These are phyloP conservation scores for Bembecia ichneumoniformis DNA, from an alignment of 2,888 invertebrate species.

Conservation along the genomic window DNA sequence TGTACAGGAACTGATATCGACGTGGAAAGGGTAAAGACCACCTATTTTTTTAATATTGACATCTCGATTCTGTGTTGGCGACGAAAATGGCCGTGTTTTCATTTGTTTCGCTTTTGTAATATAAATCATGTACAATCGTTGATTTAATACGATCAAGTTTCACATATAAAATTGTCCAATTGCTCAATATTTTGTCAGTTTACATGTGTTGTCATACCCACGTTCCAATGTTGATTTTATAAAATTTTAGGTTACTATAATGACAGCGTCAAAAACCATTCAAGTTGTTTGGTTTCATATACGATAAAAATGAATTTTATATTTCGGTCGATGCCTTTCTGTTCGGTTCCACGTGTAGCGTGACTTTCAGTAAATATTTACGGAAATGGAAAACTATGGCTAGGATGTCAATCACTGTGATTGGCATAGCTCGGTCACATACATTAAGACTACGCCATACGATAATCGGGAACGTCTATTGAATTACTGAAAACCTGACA, in stretches of 20 bases:
- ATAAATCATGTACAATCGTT: not conserved
- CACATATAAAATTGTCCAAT: too few relatives aligned
- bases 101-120: constrained; percentile 40
- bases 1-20: constrained; percentile 66
- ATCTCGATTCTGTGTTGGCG: constrained; percentile 28
- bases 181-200: not conserved
- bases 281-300: not conserved
- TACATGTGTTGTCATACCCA: constrained; percentile 35
- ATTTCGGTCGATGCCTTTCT: not conserved
- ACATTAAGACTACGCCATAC: constrained; percentile 32
- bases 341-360: constrained; percentile 45
- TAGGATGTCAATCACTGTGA: constrained; percentile 67
- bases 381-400: constrained; percentile 34
- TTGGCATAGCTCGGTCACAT: constrained; percentile 55
- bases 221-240: constrained; percentile 58
- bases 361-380: constrained; percentile 8
- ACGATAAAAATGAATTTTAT: not conserved
- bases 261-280: not conserved
- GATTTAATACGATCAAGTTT: not conserved
- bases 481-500: not conserved
- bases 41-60: constrained; percentile 25
- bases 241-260: constrained; percentile 52
- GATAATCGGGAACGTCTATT: constrained; percentile 1
- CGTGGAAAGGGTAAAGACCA: constrained; percentile 61
- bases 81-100: constrained; percentile 69